Conservation (phyloP, 2,888 invertebrate genomes). For the Lasioglossum morio region DNA sequence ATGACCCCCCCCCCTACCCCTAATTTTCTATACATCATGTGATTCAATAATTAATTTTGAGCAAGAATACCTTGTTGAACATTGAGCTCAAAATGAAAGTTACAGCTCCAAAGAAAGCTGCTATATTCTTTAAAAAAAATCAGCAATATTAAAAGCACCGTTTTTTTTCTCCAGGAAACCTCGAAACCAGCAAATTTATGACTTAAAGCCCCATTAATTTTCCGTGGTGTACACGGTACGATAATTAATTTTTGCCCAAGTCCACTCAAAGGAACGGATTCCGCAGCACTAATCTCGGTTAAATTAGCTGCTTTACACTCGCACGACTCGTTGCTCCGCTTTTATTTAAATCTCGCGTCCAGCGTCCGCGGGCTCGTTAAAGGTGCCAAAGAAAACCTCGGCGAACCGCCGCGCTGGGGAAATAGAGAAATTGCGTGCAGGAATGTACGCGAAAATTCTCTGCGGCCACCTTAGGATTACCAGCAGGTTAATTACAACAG, state of each 20-base stretch:
- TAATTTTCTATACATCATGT: not conserved
- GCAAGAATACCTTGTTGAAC: too few relatives aligned
- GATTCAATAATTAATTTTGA: too few relatives aligned
- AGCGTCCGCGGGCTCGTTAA: conserved; percentile 51
- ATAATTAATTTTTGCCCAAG: not conserved
- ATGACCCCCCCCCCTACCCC: too few relatives aligned
- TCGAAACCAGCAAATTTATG: not conserved
- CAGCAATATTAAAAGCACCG: not conserved
- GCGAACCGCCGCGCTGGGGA: not conserved
- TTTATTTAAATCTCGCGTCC: conserved; percentile 56
- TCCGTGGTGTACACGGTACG: not conserved
- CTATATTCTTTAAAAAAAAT: not conserved
- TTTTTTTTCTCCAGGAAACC: not conserved
- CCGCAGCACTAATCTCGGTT: conserved; percentile 23
- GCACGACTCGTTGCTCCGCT: conserved; percentile 39
- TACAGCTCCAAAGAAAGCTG: too few relatives aligned
- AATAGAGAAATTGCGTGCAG: not conserved
- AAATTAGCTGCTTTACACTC: conserved; percentile 54
- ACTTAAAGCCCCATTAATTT: not conserved
- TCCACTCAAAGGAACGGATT: conserved; percentile 44
- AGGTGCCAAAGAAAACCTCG: conserved; percentile 35
- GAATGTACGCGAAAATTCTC: conserved; percentile 29
- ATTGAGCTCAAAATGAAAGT: too few relatives aligned
- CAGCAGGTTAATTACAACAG: conserved; percentile 57
- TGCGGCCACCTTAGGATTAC: conserved; percentile 35